Conservation (phyloP, 2,797 vertebrate genomes). For the Acanthornis magna region DNA sequence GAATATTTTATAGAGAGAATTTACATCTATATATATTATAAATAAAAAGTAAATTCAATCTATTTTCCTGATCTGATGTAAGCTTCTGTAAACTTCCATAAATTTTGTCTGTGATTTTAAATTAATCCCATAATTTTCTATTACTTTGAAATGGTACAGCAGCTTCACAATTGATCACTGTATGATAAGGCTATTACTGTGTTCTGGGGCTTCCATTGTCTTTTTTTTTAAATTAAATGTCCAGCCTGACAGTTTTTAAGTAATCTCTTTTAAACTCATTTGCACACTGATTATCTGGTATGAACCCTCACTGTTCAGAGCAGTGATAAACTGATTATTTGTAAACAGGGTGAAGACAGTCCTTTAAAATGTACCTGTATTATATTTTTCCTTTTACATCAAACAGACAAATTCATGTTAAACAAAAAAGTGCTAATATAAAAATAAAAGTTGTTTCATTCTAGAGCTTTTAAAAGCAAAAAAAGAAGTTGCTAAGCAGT, state of each 20-base stretch:
- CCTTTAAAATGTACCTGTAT: background rate
- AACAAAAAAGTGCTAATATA: background rate
- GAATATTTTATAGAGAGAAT: background rate
- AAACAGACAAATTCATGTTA: background rate
- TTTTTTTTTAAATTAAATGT: slow-evolving; percentile 49
- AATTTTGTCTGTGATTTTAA: slow-evolving; percentile 55
- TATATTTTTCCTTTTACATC: background rate
- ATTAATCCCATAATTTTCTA: slow-evolving; percentile 49
- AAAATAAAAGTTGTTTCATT: background rate
- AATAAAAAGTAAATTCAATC: background rate
- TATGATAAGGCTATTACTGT: slow-evolving; percentile 12
- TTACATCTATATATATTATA: background rate
- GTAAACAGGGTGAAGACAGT: background rate
- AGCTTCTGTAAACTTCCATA: background rate
- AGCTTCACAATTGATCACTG: slow-evolving; percentile 24
- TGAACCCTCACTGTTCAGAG: slow-evolving; percentile 21
- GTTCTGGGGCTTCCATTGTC: slow-evolving; percentile 36
- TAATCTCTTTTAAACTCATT: slow-evolving; percentile 47
- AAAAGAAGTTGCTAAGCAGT: background rate
- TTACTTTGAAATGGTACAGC: slow-evolving; percentile 2
- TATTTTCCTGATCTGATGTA: background rate
- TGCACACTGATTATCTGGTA: slow-evolving; percentile 48
- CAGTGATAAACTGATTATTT: slow-evolving; percentile 16
- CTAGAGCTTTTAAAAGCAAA: background rate
- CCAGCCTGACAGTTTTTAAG: slow-evolving; percentile 32